phyloP scores from a whole-genome alignment of 2,797 vertebrate species.

The Poeciliopsis infans region DNA sequence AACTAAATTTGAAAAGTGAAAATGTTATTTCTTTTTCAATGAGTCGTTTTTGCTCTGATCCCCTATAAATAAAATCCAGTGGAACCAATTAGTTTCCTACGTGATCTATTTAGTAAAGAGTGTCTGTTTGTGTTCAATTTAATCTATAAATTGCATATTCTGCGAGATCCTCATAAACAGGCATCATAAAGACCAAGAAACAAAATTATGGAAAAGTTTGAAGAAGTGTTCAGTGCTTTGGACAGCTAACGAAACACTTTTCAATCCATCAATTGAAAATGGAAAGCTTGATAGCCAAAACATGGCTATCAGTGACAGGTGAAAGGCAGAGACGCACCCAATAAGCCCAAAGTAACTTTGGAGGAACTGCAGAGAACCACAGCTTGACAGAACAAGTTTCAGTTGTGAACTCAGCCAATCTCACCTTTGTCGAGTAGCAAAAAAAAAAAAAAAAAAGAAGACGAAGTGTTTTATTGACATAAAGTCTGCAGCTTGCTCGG shows the following conservation, averaged over 20 bases:
- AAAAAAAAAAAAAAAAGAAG: background rate
- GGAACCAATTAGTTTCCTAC: background rate
- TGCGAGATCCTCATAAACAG: background rate
- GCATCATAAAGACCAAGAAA: background rate
- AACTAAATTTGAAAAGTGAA: background rate
- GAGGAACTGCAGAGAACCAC: background rate
- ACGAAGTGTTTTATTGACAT: background rate
- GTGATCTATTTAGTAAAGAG: background rate
- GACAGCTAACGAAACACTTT: background rate
- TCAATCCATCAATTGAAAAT: background rate
- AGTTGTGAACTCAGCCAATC: background rate
- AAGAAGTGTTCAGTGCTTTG: background rate
- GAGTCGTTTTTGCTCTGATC: background rate
- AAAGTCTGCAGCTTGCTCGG: background rate
- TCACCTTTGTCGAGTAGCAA: background rate
- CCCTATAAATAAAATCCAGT: background rate
- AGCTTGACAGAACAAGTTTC: background rate
- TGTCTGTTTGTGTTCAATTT: background rate
- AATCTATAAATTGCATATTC: background rate
- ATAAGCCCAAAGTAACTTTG: background rate
- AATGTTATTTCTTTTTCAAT: background rate
- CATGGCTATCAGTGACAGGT: background rate
- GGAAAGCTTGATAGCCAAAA: background rate
- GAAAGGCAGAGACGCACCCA: background rate
- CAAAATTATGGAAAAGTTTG: background rate